A percentile compares a stretch with the other conserved stretches of the same genome.
phyloP scores from a whole-genome alignment of 2,888 invertebrate species.

The Aporophyla lueneburgensis region DNA sequence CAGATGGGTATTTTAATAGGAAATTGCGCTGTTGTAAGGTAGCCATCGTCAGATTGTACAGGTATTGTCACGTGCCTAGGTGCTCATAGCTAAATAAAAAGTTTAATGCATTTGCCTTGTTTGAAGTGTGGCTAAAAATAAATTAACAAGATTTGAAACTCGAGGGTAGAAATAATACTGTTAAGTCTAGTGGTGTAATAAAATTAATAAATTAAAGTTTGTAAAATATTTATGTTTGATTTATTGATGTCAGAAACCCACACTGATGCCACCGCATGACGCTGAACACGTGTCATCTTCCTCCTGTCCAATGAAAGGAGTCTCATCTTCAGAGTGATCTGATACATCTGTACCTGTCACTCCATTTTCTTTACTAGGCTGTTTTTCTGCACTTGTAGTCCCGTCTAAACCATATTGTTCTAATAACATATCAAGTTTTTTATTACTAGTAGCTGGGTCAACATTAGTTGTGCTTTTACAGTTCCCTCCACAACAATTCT shows the following conservation, averaged over 20 bases:
- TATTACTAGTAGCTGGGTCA: constrained; percentile 65
- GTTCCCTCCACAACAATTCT: constrained; percentile 72
- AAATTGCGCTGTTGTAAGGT: constrained; percentile 26
- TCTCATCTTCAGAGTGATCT: constrained; percentile 71
- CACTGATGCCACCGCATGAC: constrained; percentile 76
- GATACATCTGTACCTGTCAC: constrained; percentile 47
- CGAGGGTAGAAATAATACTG: constrained; percentile 39
- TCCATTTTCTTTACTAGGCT: constrained; percentile 45
- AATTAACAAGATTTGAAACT: constrained; percentile 45
- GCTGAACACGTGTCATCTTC: constrained; percentile 83
- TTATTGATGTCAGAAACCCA: constrained; percentile 65
- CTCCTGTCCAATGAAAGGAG: constrained; percentile 69
- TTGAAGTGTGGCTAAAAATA: constrained; percentile 26
- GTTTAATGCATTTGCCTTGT: constrained; percentile 19
- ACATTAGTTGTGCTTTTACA: constrained; percentile 66
- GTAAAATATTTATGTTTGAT: constrained; percentile 26
- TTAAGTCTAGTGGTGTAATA: constrained; percentile 64
- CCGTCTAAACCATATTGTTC: constrained; percentile 78
- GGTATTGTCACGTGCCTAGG: constrained; percentile 24
- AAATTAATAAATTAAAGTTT: constrained; percentile 62
- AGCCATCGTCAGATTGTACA: constrained; percentile 26
- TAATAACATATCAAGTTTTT: constrained; percentile 77
- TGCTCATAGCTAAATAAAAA: constrained; percentile 7
- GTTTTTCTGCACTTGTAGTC: constrained; percentile 35
- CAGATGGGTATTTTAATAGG: constrained; percentile 39